These are phyloP conservation scores for Littorina saxatilis DNA, from an alignment of 1,140 invertebrate genomes.

Conservation along the genomic window DNA sequence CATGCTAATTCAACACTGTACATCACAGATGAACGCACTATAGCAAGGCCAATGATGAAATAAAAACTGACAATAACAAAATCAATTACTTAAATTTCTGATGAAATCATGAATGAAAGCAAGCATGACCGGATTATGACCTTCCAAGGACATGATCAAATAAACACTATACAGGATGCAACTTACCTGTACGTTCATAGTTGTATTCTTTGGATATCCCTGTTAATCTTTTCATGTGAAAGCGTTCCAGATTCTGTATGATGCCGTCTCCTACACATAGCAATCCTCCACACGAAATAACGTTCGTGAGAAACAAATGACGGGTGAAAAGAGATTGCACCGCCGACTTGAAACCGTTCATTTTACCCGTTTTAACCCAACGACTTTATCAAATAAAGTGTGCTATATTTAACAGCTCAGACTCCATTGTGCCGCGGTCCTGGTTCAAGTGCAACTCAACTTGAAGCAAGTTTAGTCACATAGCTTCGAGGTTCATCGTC, in stretches of 20 bases:
- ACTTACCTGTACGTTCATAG: slow-evolving; percentile 56
- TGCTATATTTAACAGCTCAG: no score
- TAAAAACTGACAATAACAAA: no score
- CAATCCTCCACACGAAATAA: slow-evolving; percentile 47
- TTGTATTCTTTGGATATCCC: slow-evolving; percentile 38
- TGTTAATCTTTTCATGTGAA: background rate
- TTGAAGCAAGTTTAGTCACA: no score
- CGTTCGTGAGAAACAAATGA: slow-evolving; percentile 59
- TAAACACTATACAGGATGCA: background rate
- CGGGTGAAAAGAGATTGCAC: slow-evolving; percentile 49
- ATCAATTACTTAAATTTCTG: no score
- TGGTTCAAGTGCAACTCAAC: no score
- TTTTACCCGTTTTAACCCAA: background rate
- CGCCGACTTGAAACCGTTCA: background rate
- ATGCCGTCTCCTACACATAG: slow-evolving; percentile 57
- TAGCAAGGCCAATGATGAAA: no score
- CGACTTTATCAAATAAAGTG: background rate
- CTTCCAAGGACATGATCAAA: background rate
- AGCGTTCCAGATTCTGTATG: slow-evolving; percentile 56
- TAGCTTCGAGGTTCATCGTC: no score
- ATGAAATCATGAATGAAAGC: no score
- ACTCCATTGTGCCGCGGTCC: no score
- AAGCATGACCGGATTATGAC: background rate
- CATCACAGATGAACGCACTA: no score
- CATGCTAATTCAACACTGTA: no score